Base-by-base conservation (phyloP, 1,140 invertebrate species). In the Drosophila baimaii region DNA sequence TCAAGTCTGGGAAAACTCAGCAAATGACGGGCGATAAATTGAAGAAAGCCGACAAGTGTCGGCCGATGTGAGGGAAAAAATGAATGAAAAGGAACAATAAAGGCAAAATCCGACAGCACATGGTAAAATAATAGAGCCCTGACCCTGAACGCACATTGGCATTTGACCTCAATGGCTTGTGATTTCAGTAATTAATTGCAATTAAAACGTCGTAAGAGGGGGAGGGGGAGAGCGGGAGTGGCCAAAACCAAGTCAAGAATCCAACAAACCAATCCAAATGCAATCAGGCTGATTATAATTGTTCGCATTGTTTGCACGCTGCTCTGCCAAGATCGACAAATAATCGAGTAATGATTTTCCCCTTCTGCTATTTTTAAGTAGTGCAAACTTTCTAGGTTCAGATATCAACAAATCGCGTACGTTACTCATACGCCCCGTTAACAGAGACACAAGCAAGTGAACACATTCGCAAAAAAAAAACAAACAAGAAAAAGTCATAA, bases 361-460 rank as follows among this genome's bases (percentile, higher is more conserved):
- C 6, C 12, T 12, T 21, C 3, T 41, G 33, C 46, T 54, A 51
- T 77, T 25, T 57, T 86, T 69, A 77, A 77, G 47, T 49, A 63
- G 46, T 74, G 44, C 57, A 57, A 72, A 66, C 64, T 61, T 12
- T 56, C 8, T 23, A 25, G 54, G 3, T 6, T 7, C 27, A 29
- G 5, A 29, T 29, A 56, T 56, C 57, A 69, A 64, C 56, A 74
- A 66, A 49, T 62, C 81, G 58, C 71, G 23, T 31, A 59, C 43
- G 63, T 88, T 88, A 88, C 83, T 83, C 83, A 88, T 80, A 88
- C 83, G 77, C 54, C 54, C 41, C 33, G 80, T 89, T 66, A 23
- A 52, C 57, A 62, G 73, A 82, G 49, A 70, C 52, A 77, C 52
- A 63, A 65, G 35, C 27, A 58, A 78, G 49, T 47, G 41, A 58